Percentiles rank a stretch among this genome's conserved stretches.
These are phyloP conservation scores for Trididemnum clinides DNA, from an alignment of 23 tunicate genomes.

Conservation along the genomic window DNA sequence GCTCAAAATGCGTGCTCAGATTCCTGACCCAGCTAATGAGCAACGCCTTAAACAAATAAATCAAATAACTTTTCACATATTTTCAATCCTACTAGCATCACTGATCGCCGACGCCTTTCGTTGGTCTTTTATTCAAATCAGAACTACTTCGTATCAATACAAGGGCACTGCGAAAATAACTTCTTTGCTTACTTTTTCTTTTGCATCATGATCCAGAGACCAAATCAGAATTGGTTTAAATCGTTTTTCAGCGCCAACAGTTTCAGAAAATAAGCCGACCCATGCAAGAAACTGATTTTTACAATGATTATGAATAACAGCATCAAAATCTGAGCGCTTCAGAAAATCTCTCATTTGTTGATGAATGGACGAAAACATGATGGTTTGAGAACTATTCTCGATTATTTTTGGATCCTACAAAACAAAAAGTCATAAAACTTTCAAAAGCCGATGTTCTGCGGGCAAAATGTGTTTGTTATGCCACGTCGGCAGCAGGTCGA, in stretches of 20 bases:
- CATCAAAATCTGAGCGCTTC: not conserved
- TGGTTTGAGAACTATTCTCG: slow-evolving; percentile 9
- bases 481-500: no score
- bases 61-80: not conserved
- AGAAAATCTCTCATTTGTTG: slow-evolving; percentile 3
- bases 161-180: no score
- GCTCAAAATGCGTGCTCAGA: not conserved
- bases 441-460: no score
- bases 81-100: not conserved
- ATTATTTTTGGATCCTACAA: slow-evolving; percentile 61
- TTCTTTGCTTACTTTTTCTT: slow-evolving; percentile 25
- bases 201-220: not conserved
- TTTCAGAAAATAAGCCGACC: slow-evolving; percentile 35
- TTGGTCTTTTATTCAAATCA: not conserved
- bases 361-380: slow-evolving; percentile 47
- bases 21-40: not conserved
- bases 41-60: not conserved
- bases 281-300: slow-evolving; percentile 6
- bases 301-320: not conserved
- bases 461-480: no score
- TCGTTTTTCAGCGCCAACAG: not conserved
- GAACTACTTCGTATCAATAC: not conserved
- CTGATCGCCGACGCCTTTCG: no score
- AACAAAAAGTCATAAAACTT: no score
- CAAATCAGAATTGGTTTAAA: slow-evolving; percentile 51